Percentiles rank a stretch among this genome's conserved stretches.
These are phyloP conservation scores for Acrocyrtus sp. DNA, from an alignment of 2,888 invertebrate species.

Conservation along the genomic window DNA sequence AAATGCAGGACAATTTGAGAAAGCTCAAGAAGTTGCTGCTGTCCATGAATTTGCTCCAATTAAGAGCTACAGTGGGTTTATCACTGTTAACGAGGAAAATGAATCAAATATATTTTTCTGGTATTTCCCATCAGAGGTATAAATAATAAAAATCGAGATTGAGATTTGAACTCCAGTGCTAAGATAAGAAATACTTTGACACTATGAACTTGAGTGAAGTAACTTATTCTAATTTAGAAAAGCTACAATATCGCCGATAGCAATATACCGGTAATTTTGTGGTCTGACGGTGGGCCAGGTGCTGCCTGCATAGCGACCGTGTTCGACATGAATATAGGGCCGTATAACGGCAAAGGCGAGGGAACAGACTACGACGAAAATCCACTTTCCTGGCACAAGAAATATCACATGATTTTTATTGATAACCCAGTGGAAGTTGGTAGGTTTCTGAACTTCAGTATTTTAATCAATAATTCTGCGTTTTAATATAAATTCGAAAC, in stretches of 20 bases:
- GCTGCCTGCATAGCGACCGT: conserved; percentile 59
- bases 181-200: no score
- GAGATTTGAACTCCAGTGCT: neutral
- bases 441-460: no score
- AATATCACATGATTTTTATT: conserved; percentile 67
- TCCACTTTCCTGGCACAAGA: conserved; percentile 67
- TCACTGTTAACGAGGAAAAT: neutral
- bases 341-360: conserved; percentile 64
- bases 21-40: conserved; percentile 27
- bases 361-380: conserved; percentile 65
- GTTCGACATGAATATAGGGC: conserved; percentile 67
- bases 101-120: neutral
- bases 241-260: no score
- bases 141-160: neutral
- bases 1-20: conserved; percentile 10
- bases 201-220: no score
- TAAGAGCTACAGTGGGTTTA: neutral
- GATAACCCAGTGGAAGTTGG: conserved; percentile 68
- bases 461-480: neutral
- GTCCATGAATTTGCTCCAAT: conserved; percentile 27
- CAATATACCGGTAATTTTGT: conserved; percentile 57
- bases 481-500: neutral
- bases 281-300: conserved; percentile 63
- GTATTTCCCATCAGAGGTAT: conserved; percentile 1
- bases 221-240: no score